A percentile compares a stretch with the other conserved stretches of the same genome.
phyloP scores from a whole-genome alignment of 2,888 invertebrate genomes.

The Lysandra coridon region DNA sequence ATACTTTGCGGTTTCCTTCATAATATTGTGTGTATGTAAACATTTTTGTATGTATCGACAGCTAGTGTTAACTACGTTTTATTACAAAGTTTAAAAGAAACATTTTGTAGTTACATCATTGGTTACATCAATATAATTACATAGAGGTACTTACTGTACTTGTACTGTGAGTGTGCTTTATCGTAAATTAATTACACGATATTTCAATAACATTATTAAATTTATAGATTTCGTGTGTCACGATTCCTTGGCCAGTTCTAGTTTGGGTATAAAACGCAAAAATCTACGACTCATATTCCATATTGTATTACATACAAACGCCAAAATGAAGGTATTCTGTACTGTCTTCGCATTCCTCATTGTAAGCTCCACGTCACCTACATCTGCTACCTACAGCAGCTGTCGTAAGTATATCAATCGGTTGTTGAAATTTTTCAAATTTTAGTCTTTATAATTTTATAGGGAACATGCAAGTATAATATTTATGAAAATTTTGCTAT shows the following conservation, averaged over 20 bases:
- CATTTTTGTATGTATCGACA: no score
- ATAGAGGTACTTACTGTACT: neutral
- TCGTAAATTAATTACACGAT: slow-evolving; percentile 17
- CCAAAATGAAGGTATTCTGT: slow-evolving; percentile 5
- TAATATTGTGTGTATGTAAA: no score
- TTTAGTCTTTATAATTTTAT: no score
- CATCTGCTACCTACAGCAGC: neutral
- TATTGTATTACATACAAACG: neutral
- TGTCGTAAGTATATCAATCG: neutral
- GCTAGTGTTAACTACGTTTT: no score
- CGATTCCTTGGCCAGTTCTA: neutral
- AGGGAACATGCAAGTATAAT: no score
- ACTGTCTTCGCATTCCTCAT: neutral
- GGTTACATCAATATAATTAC: neutral
- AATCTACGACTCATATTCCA: neutral
- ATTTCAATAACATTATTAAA: neutral
- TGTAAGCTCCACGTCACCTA: neutral
- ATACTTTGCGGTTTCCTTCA: no score
- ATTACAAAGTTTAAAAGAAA: no score
- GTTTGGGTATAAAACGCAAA: slow-evolving; percentile 4
- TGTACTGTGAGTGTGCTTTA: neutral
- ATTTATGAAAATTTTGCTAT: no score
- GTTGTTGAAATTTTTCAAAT: no score
- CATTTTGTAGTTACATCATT: no score
- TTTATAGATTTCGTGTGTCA: neutral